Evolutionary conservation across 1,140 invertebrate genomes (phyloP), one percentile per base, ranked within the genome.

Genomic region (Coenobita brevimanus): DNA sequence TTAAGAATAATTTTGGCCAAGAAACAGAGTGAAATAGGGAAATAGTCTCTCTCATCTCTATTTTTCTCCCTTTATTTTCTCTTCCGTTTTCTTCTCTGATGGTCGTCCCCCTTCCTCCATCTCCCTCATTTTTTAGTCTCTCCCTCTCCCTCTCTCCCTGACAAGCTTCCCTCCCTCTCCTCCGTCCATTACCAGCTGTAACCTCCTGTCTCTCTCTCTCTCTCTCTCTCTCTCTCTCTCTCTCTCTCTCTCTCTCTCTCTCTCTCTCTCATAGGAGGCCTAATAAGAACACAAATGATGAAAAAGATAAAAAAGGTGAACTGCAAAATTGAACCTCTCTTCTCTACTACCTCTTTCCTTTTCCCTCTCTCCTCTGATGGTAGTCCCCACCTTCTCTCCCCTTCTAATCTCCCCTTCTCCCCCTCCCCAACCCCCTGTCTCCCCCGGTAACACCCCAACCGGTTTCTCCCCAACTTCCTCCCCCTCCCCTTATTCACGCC

Each of bases 251-350:
- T 33, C 71, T 33, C 27, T 4, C 71, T 75, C 71, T 10, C 71
- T 75, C 71, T 33, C 71, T 41, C 71, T 33, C 71, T 33, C 38
- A n/a, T n/a, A n/a, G n/a, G n/a, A n/a, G n/a, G n/a, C n/a, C n/a
- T n/a, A n/a, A n/a, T n/a, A n/a, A n/a, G n/a, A n/a, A n/a, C n/a
- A n/a, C n/a, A n/a, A n/a, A n/a, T n/a, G n/a, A n/a, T n/a, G n/a
- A n/a, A n/a, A n/a, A n/a, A n/a, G n/a, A n/a, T n/a, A n/a, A n/a
- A n/a, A n/a, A n/a, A n/a, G 46, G 46, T 50, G 6, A 6, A 50
- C 17, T 17, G 6, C 46, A 50, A 50, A 8, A 50, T 17, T 17
- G 46, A 8, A 50, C 46, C 6, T 50, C 46, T 50, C 46, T 8
- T 50, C 46, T 50, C 46, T 8, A 8, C 46, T 50, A 6, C 17